Evolutionary conservation across 2,888 invertebrate species (phyloP).

Genomic region (Aethes cnicana): DNA sequence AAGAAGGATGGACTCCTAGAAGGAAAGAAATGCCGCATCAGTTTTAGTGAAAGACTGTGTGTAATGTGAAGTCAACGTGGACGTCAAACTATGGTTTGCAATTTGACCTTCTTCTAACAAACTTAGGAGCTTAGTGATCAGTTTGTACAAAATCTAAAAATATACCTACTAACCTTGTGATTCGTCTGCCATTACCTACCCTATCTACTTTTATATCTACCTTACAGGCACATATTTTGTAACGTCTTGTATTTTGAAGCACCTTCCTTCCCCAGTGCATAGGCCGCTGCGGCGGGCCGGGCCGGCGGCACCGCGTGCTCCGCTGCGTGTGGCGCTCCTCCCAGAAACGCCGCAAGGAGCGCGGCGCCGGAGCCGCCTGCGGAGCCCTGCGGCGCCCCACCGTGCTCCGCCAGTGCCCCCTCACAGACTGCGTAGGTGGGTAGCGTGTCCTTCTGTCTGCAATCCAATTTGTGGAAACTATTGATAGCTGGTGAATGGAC

Average conservation of each 20-base stretch:
- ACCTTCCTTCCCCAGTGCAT: conserved; percentile 86
- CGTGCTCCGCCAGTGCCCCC: conserved; percentile 89
- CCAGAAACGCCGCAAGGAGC: conserved; percentile 90
- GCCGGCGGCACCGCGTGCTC: conserved; percentile 93
- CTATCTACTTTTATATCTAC: neutral
- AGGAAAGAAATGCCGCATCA: too few relatives aligned
- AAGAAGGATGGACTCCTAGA: conserved; percentile 34
- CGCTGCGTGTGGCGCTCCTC: conserved; percentile 96
- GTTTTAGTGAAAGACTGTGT: too few relatives aligned
- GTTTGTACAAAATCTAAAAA: too few relatives aligned
- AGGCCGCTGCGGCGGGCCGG: conserved; percentile 89
- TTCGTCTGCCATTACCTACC: too few relatives aligned
- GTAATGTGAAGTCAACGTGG: too few relatives aligned
- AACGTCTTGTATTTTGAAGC: neutral
- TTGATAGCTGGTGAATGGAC: too few relatives aligned
- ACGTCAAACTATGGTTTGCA: too few relatives aligned
- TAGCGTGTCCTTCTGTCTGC: too few relatives aligned
- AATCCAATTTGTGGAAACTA: too few relatives aligned
- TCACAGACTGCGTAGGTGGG: conserved; percentile 85
- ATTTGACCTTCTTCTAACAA: too few relatives aligned
- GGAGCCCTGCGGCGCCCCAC: conserved; percentile 88
- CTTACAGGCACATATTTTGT: neutral
- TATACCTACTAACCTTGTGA: too few relatives aligned
- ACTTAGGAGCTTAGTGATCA: too few relatives aligned
- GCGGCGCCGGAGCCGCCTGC: conserved; percentile 94